Conservation (phyloP, 1,140 invertebrate species). For the Drosophila truncata region DNA sequence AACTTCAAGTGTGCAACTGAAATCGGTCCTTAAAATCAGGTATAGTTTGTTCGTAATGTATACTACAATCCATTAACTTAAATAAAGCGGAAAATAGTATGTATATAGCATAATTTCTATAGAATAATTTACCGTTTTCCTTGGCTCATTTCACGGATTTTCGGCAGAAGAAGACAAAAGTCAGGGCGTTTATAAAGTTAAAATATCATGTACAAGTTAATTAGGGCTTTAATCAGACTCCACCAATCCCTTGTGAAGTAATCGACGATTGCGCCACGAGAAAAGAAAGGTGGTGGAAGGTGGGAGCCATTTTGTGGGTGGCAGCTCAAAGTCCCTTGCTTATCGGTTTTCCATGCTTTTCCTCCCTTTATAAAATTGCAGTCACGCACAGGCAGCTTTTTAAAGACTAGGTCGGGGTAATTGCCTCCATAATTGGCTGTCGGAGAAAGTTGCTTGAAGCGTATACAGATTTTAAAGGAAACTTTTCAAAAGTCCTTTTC, state of each 20-base stretch:
- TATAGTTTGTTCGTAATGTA: background rate
- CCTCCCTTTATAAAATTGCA: slow-evolving; percentile 8
- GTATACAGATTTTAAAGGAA: background rate
- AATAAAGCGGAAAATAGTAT: background rate
- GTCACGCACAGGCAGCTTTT: slow-evolving; percentile 13
- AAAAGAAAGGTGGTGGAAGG: background rate
- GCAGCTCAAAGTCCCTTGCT: background rate
- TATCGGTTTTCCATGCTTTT: background rate
- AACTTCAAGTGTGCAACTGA: background rate
- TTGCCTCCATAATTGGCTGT: slow-evolving; percentile 7
- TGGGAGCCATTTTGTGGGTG: background rate
- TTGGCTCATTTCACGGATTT: no score
- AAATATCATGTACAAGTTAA: background rate
- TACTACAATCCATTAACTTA: background rate
- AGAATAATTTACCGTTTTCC: background rate
- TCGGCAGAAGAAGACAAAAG: background rate
- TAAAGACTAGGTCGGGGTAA: background rate
- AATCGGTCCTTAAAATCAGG: background rate
- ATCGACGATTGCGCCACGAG: background rate
- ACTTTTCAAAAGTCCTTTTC: background rate
- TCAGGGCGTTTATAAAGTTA: background rate
- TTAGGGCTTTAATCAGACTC: background rate
- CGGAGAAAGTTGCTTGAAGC: background rate
- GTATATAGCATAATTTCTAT: background rate
- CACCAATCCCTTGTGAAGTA: no score